Conservation (phyloP, 1,140 invertebrate species). For the Drosophila melanogaster region DNA sequence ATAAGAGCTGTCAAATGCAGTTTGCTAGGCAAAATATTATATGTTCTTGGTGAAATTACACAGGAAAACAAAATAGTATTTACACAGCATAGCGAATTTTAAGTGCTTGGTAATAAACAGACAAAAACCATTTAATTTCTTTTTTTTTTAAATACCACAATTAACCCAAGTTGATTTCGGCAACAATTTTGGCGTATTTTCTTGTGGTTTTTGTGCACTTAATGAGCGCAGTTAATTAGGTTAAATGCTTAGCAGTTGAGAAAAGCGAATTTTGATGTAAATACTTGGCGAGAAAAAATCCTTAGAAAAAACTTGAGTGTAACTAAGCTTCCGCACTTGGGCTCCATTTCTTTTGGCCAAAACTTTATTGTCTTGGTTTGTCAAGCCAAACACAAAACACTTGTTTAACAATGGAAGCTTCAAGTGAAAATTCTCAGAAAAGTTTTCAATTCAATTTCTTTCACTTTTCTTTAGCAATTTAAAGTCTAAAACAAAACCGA, state of each 20-base stretch:
- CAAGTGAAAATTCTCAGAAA: slow-evolving; percentile 16
- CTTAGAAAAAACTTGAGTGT: background rate
- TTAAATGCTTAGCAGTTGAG: slow-evolving; percentile 23
- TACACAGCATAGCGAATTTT: too few relatives aligned
- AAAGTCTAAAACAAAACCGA: slow-evolving; percentile 32
- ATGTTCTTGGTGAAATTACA: too few relatives aligned
- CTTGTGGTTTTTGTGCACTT: slow-evolving; percentile 22
- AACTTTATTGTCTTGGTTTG: slow-evolving; percentile 14
- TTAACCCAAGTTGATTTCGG: slow-evolving; percentile 8
- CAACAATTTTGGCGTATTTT: slow-evolving; percentile 18
- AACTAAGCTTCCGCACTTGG: background rate
- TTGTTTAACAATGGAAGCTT: slow-evolving; percentile 18
- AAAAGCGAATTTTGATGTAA: background rate
- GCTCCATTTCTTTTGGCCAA: background rate
- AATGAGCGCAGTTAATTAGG: slow-evolving; percentile 34
- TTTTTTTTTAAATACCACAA: too few relatives aligned
- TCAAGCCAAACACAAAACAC: slow-evolving; percentile 26
- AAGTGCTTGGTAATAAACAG: too few relatives aligned
- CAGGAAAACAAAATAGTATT: too few relatives aligned
- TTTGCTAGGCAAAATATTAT: background rate
- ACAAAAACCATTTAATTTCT: too few relatives aligned
- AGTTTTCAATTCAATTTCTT: slow-evolving; percentile 25
- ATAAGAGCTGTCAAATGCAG: slow-evolving; percentile 8
- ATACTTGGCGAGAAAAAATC: background rate
- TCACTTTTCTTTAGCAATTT: slow-evolving; percentile 53